These are phyloP conservation scores for Melanotus villosus DNA, from an alignment of 2,888 invertebrate species.

Conservation along the genomic window DNA sequence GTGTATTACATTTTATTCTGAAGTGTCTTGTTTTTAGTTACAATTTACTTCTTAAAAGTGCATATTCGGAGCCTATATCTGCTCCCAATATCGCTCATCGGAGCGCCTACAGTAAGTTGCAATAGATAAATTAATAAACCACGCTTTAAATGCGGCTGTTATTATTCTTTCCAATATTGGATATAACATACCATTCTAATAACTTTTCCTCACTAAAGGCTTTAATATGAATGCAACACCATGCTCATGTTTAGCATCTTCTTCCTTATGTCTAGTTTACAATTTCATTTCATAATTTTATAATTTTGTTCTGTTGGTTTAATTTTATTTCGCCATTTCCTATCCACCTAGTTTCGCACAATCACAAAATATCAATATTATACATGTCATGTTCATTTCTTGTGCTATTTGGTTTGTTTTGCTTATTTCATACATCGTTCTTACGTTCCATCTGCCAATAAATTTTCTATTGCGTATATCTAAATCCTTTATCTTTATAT, in stretches of 20 bases:
- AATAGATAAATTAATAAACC: not conserved
- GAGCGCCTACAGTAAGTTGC: not conserved
- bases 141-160: not conserved
- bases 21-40: too few species aligned
- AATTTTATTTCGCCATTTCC: not conserved
- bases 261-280: not conserved
- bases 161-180: not conserved
- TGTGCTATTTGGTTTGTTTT: slow-evolving; percentile 12
- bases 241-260: slow-evolving; percentile 4
- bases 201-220: not conserved
- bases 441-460: slow-evolving; percentile 9
- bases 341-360: slow-evolving; percentile 12
- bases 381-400: slow-evolving; percentile 12
- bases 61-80: too few species aligned
- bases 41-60: too few species aligned
- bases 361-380: slow-evolving; percentile 16
- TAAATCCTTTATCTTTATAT: not conserved
- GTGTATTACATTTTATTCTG: too few species aligned
- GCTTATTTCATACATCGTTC: slow-evolving; percentile 17
- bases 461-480: slow-evolving; percentile 6
- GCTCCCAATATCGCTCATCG: not conserved
- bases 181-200: not conserved
- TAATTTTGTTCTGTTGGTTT: slow-evolving; percentile 1
- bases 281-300: too few species aligned
- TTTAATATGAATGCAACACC: not conserved